phyloP scores from a whole-genome alignment of 2,113 vertebrate species.

The Phoxinus phoxinus region DNA sequence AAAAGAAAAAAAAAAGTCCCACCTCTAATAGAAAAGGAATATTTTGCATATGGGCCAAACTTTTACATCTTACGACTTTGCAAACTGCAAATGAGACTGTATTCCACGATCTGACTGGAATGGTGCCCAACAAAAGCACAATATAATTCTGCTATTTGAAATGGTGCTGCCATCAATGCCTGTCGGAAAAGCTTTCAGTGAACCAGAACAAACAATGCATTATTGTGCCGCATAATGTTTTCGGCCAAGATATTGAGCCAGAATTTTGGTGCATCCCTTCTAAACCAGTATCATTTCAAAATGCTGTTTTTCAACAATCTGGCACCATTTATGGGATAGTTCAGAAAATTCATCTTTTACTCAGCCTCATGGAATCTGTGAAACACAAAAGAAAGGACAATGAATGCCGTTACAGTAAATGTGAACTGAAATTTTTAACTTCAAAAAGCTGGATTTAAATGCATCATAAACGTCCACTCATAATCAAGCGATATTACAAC shows the following conservation, averaged over 20 bases:
- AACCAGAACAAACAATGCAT: neutral
- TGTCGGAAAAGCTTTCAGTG: neutral
- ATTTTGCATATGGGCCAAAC: constrained; percentile 1
- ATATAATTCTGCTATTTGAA: neutral
- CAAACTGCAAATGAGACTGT: constrained; percentile 19
- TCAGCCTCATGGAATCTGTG: neutral
- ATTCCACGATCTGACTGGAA: neutral
- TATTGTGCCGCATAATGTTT: neutral
- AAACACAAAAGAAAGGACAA: neutral
- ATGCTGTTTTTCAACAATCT: neutral
- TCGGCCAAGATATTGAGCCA: neutral
- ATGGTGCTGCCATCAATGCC: neutral
- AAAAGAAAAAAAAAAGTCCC: neutral
- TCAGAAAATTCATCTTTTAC: neutral
- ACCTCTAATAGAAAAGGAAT: neutral
- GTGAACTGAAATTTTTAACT: neutral
- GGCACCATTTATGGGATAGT: neutral
- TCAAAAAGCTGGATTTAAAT: neutral
- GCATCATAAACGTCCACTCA: neutral
- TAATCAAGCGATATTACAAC: neutral
- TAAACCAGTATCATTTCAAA: neutral
- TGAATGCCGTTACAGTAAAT: neutral
- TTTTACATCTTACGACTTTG: constrained; percentile 8
- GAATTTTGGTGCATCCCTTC: neutral
- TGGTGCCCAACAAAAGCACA: constrained; percentile 1